These are phyloP conservation scores for Phaonia tiefii DNA, from an alignment of 2,888 invertebrate species.

Conservation along the genomic window DNA sequence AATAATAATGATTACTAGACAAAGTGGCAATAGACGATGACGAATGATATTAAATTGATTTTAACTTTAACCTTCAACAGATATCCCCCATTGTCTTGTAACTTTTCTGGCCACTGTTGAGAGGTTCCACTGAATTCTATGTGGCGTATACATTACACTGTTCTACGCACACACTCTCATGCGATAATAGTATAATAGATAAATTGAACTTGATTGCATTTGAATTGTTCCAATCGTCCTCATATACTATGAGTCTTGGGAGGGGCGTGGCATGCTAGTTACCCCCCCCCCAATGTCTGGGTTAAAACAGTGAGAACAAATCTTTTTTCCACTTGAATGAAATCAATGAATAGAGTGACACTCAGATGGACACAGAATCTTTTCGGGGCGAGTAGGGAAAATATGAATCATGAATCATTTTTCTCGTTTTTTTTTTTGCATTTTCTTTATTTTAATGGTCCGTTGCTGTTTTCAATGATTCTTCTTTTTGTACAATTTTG, in stretches of 20 bases:
- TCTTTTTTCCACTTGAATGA: constrained; percentile 58
- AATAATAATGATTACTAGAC: no score
- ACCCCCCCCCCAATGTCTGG: constrained; percentile 54
- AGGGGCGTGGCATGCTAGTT: constrained; percentile 47
- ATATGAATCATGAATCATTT: constrained; percentile 4
- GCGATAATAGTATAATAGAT: constrained; percentile 53
- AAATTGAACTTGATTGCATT: constrained; percentile 64
- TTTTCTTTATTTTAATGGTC: constrained; percentile 18
- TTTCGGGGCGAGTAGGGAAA: background rate
- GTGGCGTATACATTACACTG: no score
- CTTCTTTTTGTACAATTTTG: no score
- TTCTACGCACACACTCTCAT: constrained; percentile 33
- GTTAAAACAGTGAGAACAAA: constrained; percentile 34
- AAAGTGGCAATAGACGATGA: no score
- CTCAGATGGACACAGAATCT: background rate
- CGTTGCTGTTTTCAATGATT: background rate
- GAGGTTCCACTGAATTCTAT: no score
- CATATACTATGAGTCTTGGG: constrained; percentile 20
- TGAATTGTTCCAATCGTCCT: constrained; percentile 52
- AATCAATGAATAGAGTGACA: constrained; percentile 54
- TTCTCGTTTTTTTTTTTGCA: background rate
- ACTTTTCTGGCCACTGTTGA: no score
- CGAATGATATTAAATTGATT: no score
- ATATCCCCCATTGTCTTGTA: no score
- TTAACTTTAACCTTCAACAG: no score